Evolutionary conservation across 2,113 vertebrate species (phyloP).

Genomic region (Gobio gobio): DNA sequence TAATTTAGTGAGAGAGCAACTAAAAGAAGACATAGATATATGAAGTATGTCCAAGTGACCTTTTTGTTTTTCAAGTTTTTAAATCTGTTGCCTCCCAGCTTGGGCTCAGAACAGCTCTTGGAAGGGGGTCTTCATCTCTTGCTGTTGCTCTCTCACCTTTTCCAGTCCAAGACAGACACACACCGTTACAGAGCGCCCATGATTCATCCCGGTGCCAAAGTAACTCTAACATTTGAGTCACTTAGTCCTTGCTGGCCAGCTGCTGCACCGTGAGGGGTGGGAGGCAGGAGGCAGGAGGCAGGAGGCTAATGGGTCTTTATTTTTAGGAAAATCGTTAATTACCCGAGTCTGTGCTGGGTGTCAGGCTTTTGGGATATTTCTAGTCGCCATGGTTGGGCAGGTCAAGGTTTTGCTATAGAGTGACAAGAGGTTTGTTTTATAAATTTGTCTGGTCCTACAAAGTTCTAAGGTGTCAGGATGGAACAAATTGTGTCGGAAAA

Average conservation of each 20-base stretch:
- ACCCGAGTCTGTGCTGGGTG: slow-evolving; percentile 54
- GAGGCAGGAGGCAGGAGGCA: slow-evolving; percentile 67
- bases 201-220: slow-evolving; percentile 62
- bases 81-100: slow-evolving; percentile 40
- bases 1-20: not conserved
- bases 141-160: slow-evolving; percentile 47
- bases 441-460: not conserved
- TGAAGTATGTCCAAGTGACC: slow-evolving; percentile 48
- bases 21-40: slow-evolving; percentile 12
- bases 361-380: slow-evolving; percentile 42
- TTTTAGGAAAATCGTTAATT: slow-evolving; percentile 76
- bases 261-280: slow-evolving; percentile 70
- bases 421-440: not conserved
- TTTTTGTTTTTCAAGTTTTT: slow-evolving; percentile 47
- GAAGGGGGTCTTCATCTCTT: slow-evolving; percentile 43
- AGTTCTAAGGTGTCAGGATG: not conserved
- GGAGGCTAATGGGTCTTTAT: slow-evolving; percentile 79
- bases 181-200: slow-evolving; percentile 54
- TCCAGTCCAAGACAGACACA: slow-evolving; percentile 58
- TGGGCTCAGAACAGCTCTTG: slow-evolving; percentile 34
- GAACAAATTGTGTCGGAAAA: not conserved
- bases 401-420: slow-evolving; percentile 15
- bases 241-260: slow-evolving; percentile 76
- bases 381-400: not conserved
- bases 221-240: slow-evolving; percentile 65